These are phyloP conservation scores for Fulmarus glacialis DNA, from an alignment of 2,113 vertebrate species.

Conservation along the genomic window DNA sequence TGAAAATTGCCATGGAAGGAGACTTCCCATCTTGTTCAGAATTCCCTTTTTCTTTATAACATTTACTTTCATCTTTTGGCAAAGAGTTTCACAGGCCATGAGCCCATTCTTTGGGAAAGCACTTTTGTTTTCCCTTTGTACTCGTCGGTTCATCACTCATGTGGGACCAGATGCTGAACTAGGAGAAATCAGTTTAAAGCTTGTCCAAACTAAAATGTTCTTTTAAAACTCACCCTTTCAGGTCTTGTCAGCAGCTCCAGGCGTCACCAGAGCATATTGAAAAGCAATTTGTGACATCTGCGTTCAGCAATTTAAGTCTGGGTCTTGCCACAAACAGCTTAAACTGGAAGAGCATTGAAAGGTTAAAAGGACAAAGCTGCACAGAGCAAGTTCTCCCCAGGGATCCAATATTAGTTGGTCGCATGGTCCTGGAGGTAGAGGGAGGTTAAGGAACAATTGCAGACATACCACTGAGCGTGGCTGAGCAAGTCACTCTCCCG, in stretches of 20 bases:
- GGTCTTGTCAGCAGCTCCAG: conserved; percentile 51
- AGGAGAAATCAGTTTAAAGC: conserved; percentile 48
- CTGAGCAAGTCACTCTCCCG: background rate
- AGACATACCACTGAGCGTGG: background rate
- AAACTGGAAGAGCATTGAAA: conserved; percentile 33
- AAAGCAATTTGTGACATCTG: conserved; percentile 68
- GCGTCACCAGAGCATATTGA: conserved; percentile 40
- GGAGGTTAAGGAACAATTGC: conserved; percentile 14
- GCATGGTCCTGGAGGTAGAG: background rate
- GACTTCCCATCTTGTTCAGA: background rate
- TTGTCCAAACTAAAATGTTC: conserved; percentile 21
- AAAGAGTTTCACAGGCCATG: background rate
- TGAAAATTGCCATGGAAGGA: background rate
- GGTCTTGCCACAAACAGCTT: conserved; percentile 26
- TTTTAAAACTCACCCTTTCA: conserved; percentile 24
- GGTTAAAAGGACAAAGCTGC: conserved; percentile 51
- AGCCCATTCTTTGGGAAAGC: background rate
- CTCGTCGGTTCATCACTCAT: background rate
- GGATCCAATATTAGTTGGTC: background rate
- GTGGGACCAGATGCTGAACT: conserved; percentile 18
- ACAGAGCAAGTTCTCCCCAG: background rate
- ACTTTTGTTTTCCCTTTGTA: background rate
- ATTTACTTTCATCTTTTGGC: conserved; percentile 6
- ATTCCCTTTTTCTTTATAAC: background rate
- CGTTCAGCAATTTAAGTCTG: background rate